Evolutionary conservation across 2,888 invertebrate genomes (phyloP), one percentile per base, ranked within the genome.

Genomic region (Campoplex capitator): DNA sequence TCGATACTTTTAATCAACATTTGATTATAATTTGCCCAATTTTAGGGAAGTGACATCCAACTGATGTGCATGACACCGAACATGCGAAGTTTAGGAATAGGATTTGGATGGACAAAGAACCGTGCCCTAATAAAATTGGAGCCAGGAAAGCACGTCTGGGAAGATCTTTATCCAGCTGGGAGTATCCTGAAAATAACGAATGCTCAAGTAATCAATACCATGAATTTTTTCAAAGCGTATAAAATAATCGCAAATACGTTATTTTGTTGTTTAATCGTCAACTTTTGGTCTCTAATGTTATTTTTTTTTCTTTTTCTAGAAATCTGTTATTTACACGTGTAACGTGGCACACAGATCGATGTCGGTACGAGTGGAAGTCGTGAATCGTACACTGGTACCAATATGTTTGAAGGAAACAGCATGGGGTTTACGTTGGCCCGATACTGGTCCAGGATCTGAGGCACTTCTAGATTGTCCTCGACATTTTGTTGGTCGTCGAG

Each of bases 71-170:
- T 97, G 84, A 96, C 97, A 0, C 96, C 96, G 0, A 97, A 97
- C 75, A 93, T 94, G 92, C 92, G 91, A 28, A 92, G 92, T 78
- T 91, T 92, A 3, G 93, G 90, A n/a, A 94, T 97, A 80, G 98
- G 97, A 6, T 98, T 97, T 93, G 97, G 97, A 91, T 98, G 98
- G 98, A 97, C 97, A 0, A 96, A 97, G 89, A 97, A 98, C 92
- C 96, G 96, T 83, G 96, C 96, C 13, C 95, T 98, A 18, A 95
- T 98, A 35, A 97, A 97, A 71, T 95, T 97, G 85, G 96, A 96
- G 77, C 97, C 97, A 0, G 97, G 97, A 8, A 95, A 96, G n/a
- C 97, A 97, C 91, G 97, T 97, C 90, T 98, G 98, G 96, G 98
- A 98, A 92, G 97, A 98, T 92, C 95, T 98, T 42, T 97, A 97